Percentiles rank a stretch among this genome's conserved stretches.
Conservation (phyloP, 1,140 invertebrate genomes). For the Idris sp. region DNA sequence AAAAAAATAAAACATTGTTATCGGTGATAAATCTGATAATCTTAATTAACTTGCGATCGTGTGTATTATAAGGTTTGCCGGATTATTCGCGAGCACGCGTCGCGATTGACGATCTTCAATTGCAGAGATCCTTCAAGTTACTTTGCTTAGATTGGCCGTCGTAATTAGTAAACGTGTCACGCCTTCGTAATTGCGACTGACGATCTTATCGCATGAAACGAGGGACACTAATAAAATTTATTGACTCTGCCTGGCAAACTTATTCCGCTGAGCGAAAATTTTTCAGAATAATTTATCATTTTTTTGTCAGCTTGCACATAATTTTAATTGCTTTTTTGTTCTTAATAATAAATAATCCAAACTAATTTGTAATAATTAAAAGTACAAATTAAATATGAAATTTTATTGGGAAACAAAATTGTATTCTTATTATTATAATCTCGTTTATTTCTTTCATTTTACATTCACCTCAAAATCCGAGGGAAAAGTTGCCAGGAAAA, state of each 20-base stretch:
- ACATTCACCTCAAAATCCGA: no score
- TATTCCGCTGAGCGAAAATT: neutral
- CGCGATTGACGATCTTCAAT: slow-evolving; percentile 23
- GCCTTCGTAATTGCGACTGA: slow-evolving; percentile 60
- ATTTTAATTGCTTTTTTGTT: no score
- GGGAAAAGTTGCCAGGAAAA: neutral
- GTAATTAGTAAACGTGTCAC: slow-evolving; percentile 63
- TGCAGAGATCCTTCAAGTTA: no score
- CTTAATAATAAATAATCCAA: no score
- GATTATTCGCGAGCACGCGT: slow-evolving; percentile 41
- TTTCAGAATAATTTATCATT: no score
- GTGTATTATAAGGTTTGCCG: slow-evolving; percentile 13
- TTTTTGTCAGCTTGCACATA: no score
- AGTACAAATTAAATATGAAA: no score
- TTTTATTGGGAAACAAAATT: no score
- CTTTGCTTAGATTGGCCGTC: slow-evolving; percentile 53
- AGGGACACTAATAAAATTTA: slow-evolving; percentile 48
- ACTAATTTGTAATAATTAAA: no score
- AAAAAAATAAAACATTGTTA: slow-evolving; percentile 23
- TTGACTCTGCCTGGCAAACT: slow-evolving; percentile 34
- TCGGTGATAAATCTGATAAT: slow-evolving; percentile 43
- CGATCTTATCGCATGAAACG: slow-evolving; percentile 56
- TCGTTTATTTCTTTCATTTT: no score
- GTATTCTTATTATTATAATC: no score
- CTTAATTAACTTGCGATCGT: slow-evolving; percentile 48